These are phyloP conservation scores for Coptodon rendalli DNA, from an alignment of 2,113 vertebrate species.

Conservation along the genomic window DNA sequence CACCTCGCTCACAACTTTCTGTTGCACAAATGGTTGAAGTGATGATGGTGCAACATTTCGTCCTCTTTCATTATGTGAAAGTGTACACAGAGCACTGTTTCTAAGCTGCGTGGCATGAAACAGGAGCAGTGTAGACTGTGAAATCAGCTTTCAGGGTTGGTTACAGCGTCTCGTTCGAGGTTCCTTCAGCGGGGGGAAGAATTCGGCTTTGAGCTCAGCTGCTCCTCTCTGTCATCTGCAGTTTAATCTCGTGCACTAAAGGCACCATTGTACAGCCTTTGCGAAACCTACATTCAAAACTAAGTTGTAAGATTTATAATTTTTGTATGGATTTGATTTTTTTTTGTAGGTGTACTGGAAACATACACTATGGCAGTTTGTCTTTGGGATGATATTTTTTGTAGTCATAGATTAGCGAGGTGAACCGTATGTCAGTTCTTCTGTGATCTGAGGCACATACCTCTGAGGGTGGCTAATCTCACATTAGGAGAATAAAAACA, in stretches of 20 bases:
- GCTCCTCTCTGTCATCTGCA: neutral
- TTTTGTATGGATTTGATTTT: neutral
- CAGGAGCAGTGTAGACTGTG: neutral
- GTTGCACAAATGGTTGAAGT: neutral
- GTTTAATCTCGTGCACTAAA: neutral
- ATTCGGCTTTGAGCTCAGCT: neutral
- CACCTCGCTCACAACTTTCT: neutral
- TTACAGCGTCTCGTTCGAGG: neutral
- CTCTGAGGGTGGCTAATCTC: neutral
- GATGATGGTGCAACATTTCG: neutral
- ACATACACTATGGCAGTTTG: neutral
- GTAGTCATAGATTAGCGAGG: neutral
- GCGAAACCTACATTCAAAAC: neutral
- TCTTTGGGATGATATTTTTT: constrained; percentile 5
- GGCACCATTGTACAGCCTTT: neutral
- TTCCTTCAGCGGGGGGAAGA: neutral
- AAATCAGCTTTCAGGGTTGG: neutral
- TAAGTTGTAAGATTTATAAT: neutral
- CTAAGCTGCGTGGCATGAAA: neutral
- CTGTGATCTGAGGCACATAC: neutral
- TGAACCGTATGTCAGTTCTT: neutral
- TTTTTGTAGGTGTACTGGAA: neutral
- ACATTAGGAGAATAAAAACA: neutral
- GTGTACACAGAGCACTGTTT: neutral
- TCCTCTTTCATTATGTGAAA: neutral